These are phyloP conservation scores for Chaetorhynchus papuensis DNA, from an alignment of 2,113 vertebrate species.

Conservation along the genomic window DNA sequence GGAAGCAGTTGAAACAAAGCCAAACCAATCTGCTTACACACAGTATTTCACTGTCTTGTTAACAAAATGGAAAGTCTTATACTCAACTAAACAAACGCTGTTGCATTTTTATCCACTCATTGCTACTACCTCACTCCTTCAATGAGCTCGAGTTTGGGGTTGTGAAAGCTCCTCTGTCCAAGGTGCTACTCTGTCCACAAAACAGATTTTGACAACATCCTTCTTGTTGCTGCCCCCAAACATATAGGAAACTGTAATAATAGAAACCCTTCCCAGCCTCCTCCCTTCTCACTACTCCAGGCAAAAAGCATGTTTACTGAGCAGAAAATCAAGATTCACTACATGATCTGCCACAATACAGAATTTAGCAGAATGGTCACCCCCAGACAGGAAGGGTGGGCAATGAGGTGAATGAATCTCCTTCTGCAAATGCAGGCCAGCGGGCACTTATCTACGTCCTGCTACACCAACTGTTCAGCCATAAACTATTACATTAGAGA, in stretches of 20 bases:
- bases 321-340: not conserved
- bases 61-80: not conserved
- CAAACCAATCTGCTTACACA: slow-evolving; percentile 3
- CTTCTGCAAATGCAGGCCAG: not conserved
- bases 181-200: not conserved
- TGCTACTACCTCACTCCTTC: not conserved
- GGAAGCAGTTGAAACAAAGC: not conserved
- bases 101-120: not conserved
- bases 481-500: not conserved
- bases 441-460: not conserved
- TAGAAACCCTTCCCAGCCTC: not conserved
- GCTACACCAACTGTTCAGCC: not conserved
- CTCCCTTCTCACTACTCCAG: not conserved
- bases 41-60: not conserved
- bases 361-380: not conserved
- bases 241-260: not conserved
- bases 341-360: not conserved
- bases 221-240: not conserved
- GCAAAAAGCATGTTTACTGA: not conserved
- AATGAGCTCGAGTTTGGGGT: not conserved
- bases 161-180: not conserved
- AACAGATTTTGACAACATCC: not conserved
- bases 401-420: not conserved
- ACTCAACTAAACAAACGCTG: not conserved
- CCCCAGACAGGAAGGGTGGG: not conserved